These are phyloP conservation scores for Paralvinella palmiformis DNA, from an alignment of 1,140 invertebrate genomes.

Conservation along the genomic window DNA sequence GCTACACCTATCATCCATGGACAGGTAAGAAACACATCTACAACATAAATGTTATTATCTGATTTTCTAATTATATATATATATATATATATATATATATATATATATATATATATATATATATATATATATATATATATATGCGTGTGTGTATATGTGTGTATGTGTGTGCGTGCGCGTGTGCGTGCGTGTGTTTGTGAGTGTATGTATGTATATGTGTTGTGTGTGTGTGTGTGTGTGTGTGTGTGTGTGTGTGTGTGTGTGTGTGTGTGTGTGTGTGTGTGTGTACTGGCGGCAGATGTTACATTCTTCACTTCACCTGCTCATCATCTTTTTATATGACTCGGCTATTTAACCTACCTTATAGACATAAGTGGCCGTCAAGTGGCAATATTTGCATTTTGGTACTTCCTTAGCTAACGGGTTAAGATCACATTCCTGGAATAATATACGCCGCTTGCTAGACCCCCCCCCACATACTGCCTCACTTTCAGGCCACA, in stretches of 20 bases:
- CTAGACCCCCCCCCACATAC: too few species aligned
- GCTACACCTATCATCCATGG: conserved; percentile 33
- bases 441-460: too few species aligned
- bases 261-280: background rate
- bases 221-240: background rate
- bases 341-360: too few species aligned
- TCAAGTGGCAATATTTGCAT: too few species aligned
- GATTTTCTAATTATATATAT: background rate
- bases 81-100: background rate
- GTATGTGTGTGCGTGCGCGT: background rate
- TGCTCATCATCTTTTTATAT: too few species aligned
- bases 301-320: too few species aligned
- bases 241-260: background rate
- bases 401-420: too few species aligned
- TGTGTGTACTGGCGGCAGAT: background rate
- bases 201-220: background rate
- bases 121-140: background rate
- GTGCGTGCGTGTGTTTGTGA: background rate
- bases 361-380: too few species aligned
- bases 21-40: background rate
- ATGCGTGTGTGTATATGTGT: background rate
- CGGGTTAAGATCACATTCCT: too few species aligned
- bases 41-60: background rate
- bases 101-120: background rate
- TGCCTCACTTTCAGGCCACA: too few species aligned